Base-by-base conservation (phyloP, 23 tunicate species). In the Clavelina lepadiformis region DNA sequence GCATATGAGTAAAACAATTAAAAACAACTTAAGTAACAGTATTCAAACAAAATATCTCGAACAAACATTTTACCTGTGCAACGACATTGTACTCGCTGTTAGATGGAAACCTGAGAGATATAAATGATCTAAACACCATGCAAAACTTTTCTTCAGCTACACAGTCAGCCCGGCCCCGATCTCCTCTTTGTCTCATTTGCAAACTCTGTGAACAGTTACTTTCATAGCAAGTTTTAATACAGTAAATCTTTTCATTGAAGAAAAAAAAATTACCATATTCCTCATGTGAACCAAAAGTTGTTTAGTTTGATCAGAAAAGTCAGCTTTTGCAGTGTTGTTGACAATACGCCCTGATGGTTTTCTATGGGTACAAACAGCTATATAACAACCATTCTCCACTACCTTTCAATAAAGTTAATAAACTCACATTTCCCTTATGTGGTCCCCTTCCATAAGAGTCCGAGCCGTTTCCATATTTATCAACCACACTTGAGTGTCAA, bases 61-160 rank as follows among this genome's bases (percentile, higher is more conserved):
- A n/a, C n/a, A 7, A 51, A 4, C 29, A 5, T 36, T 31, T 35
- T 59, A 85, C 91, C 82, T 82, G 81, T 26, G 91, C 91, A 22
- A 37, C 52, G 18, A 84, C 82, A n/a, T 68, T 69, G 52, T 38
- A 78, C 67, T 82, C 76, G 19, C 56, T 56, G 56, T 83, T 75
- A 31, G 76, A 58, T 28, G 78, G 59, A 15, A 64, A 75, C 26
- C 76, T 63, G 21, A 93, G 58, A 1, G 77, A 24, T 3, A 93
- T 93, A 15, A 58, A 33, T 8, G 88, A 66, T 13, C 86, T 65
- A 50, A 79, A 93, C n/a, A 92, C 29, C 79, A 85, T 78, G 69
- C 77, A 58, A 31, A 85, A 79, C 30, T 85, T 93, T 44, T 72
- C 82, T 49, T 93, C 98, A 1, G 98, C 93, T 15, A 93, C 98